phyloP scores from a whole-genome alignment of 2,888 invertebrate genomes.

The Orgyia antiqua region DNA sequence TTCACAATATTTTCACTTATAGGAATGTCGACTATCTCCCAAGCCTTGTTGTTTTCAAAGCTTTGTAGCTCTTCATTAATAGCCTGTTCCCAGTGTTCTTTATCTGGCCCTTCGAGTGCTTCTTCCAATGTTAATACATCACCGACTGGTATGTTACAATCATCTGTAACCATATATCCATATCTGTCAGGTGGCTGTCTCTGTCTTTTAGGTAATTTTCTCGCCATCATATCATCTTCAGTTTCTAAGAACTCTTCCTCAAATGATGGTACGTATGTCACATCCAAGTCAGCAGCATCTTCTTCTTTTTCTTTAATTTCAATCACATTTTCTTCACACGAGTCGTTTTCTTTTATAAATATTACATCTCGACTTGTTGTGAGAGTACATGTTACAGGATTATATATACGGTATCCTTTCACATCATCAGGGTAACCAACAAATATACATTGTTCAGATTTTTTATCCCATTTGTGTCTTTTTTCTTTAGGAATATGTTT shows the following conservation, averaged over 20 bases:
- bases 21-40: not conserved
- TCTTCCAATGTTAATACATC: not conserved
- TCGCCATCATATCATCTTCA: too few species aligned
- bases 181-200: not conserved
- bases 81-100: not conserved
- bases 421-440: too few species aligned
- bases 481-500: slow-evolving; percentile 1
- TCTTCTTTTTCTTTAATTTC: too few species aligned
- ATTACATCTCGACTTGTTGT: slow-evolving; percentile 1
- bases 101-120: too few species aligned
- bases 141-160: not conserved
- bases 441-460: too few species aligned
- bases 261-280: too few species aligned
- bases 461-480: slow-evolving; percentile 1
- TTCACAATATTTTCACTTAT: not conserved
- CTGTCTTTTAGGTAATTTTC: not conserved
- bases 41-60: not conserved
- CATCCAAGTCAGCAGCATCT: too few species aligned
- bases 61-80: not conserved
- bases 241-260: too few species aligned
- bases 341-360: slow-evolving; percentile 4
- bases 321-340: slow-evolving; percentile 6
- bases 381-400: too few species aligned
- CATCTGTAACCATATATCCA: too few species aligned
- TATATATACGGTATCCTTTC: too few species aligned